These are phyloP conservation scores for Battus philenor DNA, from an alignment of 1,140 invertebrate genomes.

Conservation along the genomic window DNA sequence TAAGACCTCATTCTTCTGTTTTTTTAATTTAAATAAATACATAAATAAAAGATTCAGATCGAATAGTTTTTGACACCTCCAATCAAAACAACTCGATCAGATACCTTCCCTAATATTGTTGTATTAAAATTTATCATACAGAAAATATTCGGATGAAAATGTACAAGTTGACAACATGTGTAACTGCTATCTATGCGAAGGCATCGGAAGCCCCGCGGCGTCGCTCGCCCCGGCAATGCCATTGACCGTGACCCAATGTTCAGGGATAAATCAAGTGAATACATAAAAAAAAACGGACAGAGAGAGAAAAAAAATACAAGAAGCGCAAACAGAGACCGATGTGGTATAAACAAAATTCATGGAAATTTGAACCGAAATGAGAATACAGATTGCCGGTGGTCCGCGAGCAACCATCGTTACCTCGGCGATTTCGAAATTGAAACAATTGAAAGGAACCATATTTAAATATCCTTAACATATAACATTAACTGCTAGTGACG, in stretches of 20 bases:
- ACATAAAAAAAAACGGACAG: constrained; percentile 39
- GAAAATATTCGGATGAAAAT: constrained; percentile 64
- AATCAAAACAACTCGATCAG: constrained; percentile 48
- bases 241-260: constrained; percentile 67
- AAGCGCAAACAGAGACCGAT: constrained; percentile 46
- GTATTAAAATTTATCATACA: constrained; percentile 60
- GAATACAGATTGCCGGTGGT: constrained; percentile 56
- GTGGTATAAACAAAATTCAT: constrained; percentile 69
- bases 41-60: too few relatives aligned
- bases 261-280: constrained; percentile 64
- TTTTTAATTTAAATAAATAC: too few relatives aligned
- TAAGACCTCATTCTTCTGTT: too few relatives aligned
- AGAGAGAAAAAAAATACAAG: constrained; percentile 32
- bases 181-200: constrained; percentile 59
- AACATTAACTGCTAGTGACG: too few relatives aligned
- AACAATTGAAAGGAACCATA: too few relatives aligned
- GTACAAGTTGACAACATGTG: constrained; percentile 72
- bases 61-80: constrained; percentile 47
- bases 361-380: constrained; percentile 67
- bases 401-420: constrained; percentile 21
- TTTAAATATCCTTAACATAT: too few relatives aligned
- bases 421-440: too few relatives aligned
- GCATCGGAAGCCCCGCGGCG: constrained; percentile 59
- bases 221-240: constrained; percentile 40
- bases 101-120: constrained; percentile 51